These are phyloP conservation scores for Keiferia lycopersicella DNA, from an alignment of 2,888 invertebrate species.

Conservation along the genomic window DNA sequence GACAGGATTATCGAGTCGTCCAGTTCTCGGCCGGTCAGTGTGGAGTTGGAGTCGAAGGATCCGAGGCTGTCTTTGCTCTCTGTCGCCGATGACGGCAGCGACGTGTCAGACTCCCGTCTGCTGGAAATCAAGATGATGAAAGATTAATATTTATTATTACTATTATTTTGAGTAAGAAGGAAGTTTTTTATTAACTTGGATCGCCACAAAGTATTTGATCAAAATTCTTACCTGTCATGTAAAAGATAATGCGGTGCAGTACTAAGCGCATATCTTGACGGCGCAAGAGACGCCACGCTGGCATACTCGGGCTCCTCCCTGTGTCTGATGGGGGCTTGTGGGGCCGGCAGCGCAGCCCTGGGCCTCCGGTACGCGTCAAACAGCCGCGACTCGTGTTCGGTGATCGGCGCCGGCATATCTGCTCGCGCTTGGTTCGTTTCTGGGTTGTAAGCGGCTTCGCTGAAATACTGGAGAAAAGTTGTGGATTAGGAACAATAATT, in stretches of 20 bases:
- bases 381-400: constrained; percentile 76
- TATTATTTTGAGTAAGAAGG: background rate
- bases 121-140: constrained; percentile 47
- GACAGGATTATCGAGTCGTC: constrained; percentile 88
- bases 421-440: constrained; percentile 86
- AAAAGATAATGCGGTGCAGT: constrained; percentile 65
- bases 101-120: constrained; percentile 83
- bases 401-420: constrained; percentile 74
- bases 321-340: constrained; percentile 59
- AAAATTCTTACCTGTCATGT: constrained; percentile 64
- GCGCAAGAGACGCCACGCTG: constrained; percentile 68
- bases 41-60: constrained; percentile 85
- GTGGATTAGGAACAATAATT: background rate
- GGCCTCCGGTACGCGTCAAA: constrained; percentile 75
- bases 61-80: constrained; percentile 86
- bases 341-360: constrained; percentile 64
- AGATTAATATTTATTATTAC: background rate
- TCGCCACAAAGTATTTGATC: background rate
- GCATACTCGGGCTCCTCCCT: constrained; percentile 75
- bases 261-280: constrained; percentile 60
- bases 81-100: constrained; percentile 83
- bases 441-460: constrained; percentile 94
- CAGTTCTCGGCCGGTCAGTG: constrained; percentile 84
- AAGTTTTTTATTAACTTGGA: background rate
- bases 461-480: constrained; percentile 86